These are phyloP conservation scores for Acrocephalus scirpaceus DNA, from an alignment of 2,797 vertebrate species.

Conservation along the genomic window DNA sequence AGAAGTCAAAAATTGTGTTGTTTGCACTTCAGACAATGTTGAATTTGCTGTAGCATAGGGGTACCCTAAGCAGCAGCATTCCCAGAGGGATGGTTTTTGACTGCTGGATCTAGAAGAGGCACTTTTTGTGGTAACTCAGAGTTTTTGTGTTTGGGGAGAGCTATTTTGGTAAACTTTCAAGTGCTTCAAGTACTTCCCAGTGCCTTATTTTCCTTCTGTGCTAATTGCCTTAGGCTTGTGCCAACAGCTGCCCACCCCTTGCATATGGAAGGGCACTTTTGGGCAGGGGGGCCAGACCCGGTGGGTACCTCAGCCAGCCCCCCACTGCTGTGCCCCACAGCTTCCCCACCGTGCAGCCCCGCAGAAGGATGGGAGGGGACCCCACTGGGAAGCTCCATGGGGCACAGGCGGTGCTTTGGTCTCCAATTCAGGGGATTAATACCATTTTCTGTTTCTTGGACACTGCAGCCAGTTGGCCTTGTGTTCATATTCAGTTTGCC, in stretches of 20 bases:
- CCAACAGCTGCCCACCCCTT: background rate
- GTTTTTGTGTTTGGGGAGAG: background rate
- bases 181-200: background rate
- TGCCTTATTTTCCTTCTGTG: background rate
- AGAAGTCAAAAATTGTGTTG: background rate
- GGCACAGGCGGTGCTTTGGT: background rate
- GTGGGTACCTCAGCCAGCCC: background rate
- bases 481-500: conserved; percentile 41
- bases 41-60: background rate
- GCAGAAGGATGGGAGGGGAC: background rate
- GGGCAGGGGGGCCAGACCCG: background rate
- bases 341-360: rapidly evolving
- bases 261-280: background rate
- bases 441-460: conserved; percentile 38
- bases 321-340: background rate
- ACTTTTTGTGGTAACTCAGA: background rate
- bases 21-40: background rate
- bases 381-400: background rate
- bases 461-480: conserved; percentile 36
- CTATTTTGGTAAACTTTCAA: conserved; percentile 9
- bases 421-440: conserved; percentile 46
- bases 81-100: background rate
- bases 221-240: background rate
- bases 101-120: background rate
- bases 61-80: background rate